Base-by-base conservation (phyloP, 1,140 invertebrate genomes). In the Drosophila pseudoananassae region DNA sequence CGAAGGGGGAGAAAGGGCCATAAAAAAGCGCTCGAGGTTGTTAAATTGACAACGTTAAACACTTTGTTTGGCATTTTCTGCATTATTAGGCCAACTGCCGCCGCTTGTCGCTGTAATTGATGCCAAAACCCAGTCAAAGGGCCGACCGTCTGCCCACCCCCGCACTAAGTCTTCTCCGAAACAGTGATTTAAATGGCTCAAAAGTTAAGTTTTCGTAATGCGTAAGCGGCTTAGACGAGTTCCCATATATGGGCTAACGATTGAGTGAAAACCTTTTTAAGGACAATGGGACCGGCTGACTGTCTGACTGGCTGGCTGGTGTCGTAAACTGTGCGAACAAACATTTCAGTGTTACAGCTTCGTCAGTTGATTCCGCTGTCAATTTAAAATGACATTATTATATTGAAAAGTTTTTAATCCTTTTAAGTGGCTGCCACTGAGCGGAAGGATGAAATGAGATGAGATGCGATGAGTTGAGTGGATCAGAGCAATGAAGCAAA, bases 31-130 rank as follows among this genome's bases (percentile, higher is more conserved):
- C 83, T 87, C 83, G 78, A 88, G 83, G 83, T 88, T 87, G 83
- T 88, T 87, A 87, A 87, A 87, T 87, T 87, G 83, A 87, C 83
- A 87, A 87, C 83, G 83, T 87, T 87, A 87, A 87, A 87, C 83
- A 87, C 83, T 88, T 88, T 87, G 83, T 87, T 88, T 87, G 83
- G 83, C 83, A 87, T 87, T 88, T 87, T 87, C 83, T 87, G 83
- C 83, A 87, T 87, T 87, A 87, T 87, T 87, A 87, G 83, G 84
- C 83, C 61, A 87, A 87, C 83, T 88, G 83, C 50, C 70, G 70
- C 70, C 76, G 54, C 69, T 63, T 80, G 78, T 71, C 72, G 66
- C 61, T 79, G 83, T 87, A 87, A 87, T 87, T 87, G 83, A 87
- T 87, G 83, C 83, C 63, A 50, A 60, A 76, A 57, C 63, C 69